Conservation (phyloP, 2,113 vertebrate genomes). For the Numenius arquata region DNA sequence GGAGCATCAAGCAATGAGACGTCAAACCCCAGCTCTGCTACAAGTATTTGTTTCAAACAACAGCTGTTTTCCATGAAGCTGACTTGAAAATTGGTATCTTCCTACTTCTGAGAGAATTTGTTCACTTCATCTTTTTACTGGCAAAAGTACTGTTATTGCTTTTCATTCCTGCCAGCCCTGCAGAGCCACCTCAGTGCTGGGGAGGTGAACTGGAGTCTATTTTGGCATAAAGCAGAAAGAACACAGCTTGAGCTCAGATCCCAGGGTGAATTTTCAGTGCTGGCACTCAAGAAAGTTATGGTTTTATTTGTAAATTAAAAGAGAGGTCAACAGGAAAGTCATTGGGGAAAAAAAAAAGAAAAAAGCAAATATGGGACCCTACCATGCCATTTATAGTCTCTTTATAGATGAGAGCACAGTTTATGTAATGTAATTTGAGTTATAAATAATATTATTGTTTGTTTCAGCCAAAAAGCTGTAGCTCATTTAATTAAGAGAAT, state of each 20-base stretch:
- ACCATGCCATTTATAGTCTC: constrained; percentile 15
- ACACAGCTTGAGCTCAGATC: constrained; percentile 48
- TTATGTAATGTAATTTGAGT: constrained; percentile 37
- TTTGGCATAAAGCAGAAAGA: constrained; percentile 54
- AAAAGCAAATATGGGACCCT: constrained; percentile 20
- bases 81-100: constrained; percentile 42
- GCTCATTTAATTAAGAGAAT: background rate
- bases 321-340: constrained; percentile 39
- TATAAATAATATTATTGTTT: constrained; percentile 47
- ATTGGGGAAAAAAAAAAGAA: background rate
- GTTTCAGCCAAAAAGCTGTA: constrained; percentile 36
- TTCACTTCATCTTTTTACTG: constrained; percentile 40
- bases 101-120: constrained; percentile 1
- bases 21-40: background rate
- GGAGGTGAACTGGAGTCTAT: constrained; percentile 32
- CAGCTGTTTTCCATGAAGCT: constrained; percentile 25
- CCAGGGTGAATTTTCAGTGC: constrained; percentile 27
- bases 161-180: constrained; percentile 22
- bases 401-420: constrained; percentile 2
- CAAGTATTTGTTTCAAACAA: background rate
- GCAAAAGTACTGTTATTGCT: constrained; percentile 25
- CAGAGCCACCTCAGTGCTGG: background rate
- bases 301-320: constrained; percentile 54
- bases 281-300: constrained; percentile 13
- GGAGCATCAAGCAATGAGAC: background rate